Percentiles rank a stretch among this genome's conserved stretches.
phyloP scores from a whole-genome alignment of 2,888 invertebrate genomes.

The Tolmerus cingulatus region DNA sequence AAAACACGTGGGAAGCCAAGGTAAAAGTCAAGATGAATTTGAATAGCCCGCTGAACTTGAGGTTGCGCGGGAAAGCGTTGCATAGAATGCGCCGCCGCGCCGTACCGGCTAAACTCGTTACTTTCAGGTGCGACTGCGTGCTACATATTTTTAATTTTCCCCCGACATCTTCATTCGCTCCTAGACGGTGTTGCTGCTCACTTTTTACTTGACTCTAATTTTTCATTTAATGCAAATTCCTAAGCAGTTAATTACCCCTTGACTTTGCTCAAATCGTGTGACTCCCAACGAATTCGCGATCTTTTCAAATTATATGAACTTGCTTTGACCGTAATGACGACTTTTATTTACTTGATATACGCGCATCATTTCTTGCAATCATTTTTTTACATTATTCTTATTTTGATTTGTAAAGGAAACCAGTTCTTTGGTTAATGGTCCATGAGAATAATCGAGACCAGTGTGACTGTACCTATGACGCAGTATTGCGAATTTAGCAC shows the following conservation, averaged over 20 bases:
- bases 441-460: background rate
- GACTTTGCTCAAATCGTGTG: background rate
- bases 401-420: background rate
- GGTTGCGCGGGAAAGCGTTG: background rate
- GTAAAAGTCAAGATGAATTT: slow-evolving; percentile 29
- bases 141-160: background rate
- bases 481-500: background rate
- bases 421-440: background rate
- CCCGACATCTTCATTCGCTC: background rate
- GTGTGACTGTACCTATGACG: background rate
- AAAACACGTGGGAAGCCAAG: slow-evolving; percentile 26
- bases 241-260: background rate
- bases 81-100: background rate
- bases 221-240: background rate
- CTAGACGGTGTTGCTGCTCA: background rate
- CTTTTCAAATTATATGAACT: background rate
- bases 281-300: background rate
- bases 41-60: slow-evolving; percentile 21
- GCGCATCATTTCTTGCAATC: slow-evolving; percentile 1
- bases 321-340: background rate
- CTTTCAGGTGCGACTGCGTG: background rate
- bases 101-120: background rate
- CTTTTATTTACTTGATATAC: background rate
- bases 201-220: background rate
- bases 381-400: background rate